Base-by-base conservation (phyloP, 2,797 vertebrate genomes). In the Spinus pinus region DNA sequence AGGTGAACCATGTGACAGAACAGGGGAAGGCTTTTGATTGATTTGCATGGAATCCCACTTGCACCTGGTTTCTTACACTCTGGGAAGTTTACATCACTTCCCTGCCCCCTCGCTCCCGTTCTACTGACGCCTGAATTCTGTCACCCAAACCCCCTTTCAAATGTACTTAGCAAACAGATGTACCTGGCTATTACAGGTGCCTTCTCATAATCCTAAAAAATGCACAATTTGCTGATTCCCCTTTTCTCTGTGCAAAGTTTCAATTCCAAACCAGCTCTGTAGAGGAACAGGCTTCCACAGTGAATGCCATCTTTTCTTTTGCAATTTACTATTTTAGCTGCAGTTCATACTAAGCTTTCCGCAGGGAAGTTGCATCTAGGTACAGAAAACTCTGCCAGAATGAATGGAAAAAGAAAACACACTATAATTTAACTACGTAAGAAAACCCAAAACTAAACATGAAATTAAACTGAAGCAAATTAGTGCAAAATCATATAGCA, bases 91-190 rank as follows among this genome's bases (percentile, higher is more conserved):
- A 21, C 10, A 3, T 18, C 23, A 61, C 42, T 44, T 71, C 28
- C 51, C 37, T 54, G 14, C 7, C 33, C 12, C 9, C 39, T 67
- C 41, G 25, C 5, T 24, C 33, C 30, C 0, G 0, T 62, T 66
- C 25, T 56, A 14, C 12, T 25, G 41, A 20, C 4, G 1, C 10
- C 53, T 53, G 42, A 17, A 65, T 72, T 64, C 37, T 39, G n/a
- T 35, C 24, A 42, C 30, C 5, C 10, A 11, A 37, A 37, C 6
- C 14, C 50, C 12, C 42, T 78, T 85, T n/a, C 42, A 65, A 85
- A 86, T 12, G 11, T n/a, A 24, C 37, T 58, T 25, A n/a, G 58
- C 33, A 74, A 80, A 78, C 1, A 73, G 31, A 47, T 25, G 16
- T 21, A 80, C 20, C 37, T 51, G 23, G 19, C 53, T 17, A 15